Conservation (phyloP, 2,113 vertebrate genomes). For the Parus major region DNA sequence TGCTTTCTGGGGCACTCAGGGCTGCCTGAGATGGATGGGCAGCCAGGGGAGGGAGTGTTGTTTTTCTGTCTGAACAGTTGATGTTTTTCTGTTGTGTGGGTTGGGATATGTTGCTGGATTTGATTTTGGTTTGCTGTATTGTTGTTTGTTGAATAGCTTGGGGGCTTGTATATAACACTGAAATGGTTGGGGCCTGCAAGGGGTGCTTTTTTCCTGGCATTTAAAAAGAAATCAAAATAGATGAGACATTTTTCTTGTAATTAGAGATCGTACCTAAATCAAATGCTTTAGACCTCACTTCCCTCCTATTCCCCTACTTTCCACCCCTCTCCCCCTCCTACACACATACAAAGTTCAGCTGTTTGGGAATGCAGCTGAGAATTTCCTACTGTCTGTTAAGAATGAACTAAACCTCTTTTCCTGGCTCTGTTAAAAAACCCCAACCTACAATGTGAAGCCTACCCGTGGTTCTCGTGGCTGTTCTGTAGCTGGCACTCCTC, state of each 20-base stretch:
- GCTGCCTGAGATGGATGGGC: conserved; percentile 4
- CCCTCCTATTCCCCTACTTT: background rate
- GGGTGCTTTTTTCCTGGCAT: background rate
- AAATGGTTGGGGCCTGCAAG: background rate
- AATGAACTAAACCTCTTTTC: background rate
- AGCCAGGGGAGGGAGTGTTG: background rate
- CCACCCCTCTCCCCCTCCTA: background rate
- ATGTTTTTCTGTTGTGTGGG: conserved; percentile 39
- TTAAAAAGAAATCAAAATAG: conserved; percentile 40
- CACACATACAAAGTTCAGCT: conserved; percentile 8
- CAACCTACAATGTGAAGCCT: background rate
- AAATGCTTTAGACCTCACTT: conserved; percentile 1
- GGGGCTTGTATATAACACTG: background rate
- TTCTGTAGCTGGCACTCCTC: background rate
- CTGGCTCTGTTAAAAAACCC: background rate
- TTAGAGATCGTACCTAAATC: conserved; percentile 29
- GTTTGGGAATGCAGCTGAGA: conserved; percentile 14
- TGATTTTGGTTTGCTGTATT: conserved; percentile 31
- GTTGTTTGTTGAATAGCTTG: conserved; percentile 35
- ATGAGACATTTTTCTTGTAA: conserved; percentile 11
- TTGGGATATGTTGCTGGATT: conserved; percentile 34
- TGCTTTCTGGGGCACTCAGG: background rate
- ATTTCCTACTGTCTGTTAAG: conserved; percentile 19
- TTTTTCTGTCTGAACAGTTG: conserved; percentile 24
- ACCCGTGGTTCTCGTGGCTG: accelerated